Percentiles rank a stretch among this genome's conserved stretches.
These are phyloP conservation scores for Peromyscus aztecus DNA, from an alignment of 2,797 vertebrate species.

Conservation along the genomic window DNA sequence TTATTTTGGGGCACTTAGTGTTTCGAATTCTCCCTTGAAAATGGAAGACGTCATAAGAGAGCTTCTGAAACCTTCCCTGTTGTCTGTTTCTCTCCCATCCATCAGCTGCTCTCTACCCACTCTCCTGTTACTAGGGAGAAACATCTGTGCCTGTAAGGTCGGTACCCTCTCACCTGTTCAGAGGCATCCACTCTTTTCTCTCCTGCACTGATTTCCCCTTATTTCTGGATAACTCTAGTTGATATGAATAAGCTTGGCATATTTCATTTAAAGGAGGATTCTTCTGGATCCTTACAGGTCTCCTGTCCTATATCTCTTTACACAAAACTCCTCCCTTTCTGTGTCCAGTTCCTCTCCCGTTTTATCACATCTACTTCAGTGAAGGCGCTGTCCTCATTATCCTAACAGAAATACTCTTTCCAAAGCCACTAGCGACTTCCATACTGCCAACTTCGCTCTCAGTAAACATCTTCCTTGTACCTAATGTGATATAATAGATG, in stretches of 20 bases:
- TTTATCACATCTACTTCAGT: background rate
- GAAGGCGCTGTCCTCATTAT: background rate
- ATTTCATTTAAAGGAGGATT: background rate
- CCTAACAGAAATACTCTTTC: background rate
- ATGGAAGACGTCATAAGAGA: background rate
- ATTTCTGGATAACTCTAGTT: background rate
- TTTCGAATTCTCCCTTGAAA: conserved; percentile 36
- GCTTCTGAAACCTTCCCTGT: background rate
- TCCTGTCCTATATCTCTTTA: background rate
- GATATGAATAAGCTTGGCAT: background rate
- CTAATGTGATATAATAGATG: background rate
- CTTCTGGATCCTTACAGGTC: background rate
- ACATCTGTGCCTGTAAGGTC: background rate
- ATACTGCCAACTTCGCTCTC: background rate
- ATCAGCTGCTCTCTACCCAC: background rate
- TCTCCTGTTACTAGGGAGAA: background rate
- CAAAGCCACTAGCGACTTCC: background rate
- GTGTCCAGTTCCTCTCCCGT: background rate
- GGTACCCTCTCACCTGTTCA: background rate
- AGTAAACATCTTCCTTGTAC: background rate
- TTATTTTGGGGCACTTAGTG: background rate
- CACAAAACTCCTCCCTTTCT: conserved; percentile 31
- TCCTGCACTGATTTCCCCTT: background rate
- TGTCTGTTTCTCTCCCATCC: background rate
- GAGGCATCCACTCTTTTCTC: background rate